Percentiles rank a stretch among this genome's conserved stretches.
Evolutionary conservation across 2,888 invertebrate genomes (phyloP).

Genomic region (Ditula angustiorana): DNA sequence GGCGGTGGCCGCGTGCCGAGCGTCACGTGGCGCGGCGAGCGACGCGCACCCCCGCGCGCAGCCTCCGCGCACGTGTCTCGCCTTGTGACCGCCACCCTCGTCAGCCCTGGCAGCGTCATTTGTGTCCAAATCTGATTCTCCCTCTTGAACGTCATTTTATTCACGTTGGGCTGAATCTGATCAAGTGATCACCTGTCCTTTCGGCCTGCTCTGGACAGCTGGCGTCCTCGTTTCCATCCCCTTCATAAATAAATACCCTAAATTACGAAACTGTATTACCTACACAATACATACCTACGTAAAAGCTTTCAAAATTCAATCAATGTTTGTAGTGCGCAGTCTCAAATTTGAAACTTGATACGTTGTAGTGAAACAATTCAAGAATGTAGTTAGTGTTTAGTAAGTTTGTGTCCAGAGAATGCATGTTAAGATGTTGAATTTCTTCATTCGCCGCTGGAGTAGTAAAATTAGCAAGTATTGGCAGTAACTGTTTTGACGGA

Average conservation of each 20-base stretch:
- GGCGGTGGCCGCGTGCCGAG: conserved; percentile 17
- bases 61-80: conserved; percentile 36
- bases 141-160: conserved; percentile 25
- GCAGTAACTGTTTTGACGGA: not conserved
- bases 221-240: not conserved
- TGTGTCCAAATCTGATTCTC: conserved; percentile 37
- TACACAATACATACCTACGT: too few species aligned
- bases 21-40: conserved; percentile 18
- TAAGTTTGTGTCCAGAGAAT: too few species aligned
- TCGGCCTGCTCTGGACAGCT: not conserved
- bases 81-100: conserved; percentile 50
- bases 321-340: too few species aligned
- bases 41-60: conserved; percentile 6
- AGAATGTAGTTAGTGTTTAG: too few species aligned
- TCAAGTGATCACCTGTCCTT: not conserved
- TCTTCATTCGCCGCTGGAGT: not conserved
- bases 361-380: too few species aligned
- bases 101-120: conserved; percentile 39
- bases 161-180: conserved; percentile 2
- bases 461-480: not conserved
- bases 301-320: too few species aligned
- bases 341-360: too few species aligned
- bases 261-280: too few species aligned
- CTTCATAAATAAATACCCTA: not conserved
- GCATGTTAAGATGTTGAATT: not conserved